Evolutionary conservation across 2,888 invertebrate species (phyloP), one percentile per base, ranked within the genome.

Genomic region (Elysia crispata): DNA sequence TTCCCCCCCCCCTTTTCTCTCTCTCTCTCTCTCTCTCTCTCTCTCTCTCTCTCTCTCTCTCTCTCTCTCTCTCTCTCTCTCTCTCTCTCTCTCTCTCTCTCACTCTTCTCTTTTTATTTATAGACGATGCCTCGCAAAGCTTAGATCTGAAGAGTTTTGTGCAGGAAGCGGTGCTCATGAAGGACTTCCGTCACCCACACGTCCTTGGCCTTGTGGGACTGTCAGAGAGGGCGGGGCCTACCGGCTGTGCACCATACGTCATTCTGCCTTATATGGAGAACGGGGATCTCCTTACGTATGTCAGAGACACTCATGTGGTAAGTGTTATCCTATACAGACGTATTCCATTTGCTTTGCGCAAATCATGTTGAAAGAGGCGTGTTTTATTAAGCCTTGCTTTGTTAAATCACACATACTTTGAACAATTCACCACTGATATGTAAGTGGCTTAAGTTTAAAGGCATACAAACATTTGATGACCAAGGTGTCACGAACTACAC

Each of bases 131-230:
- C 15, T 64, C 74, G 6, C 80, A 82, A 64, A 73, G 49, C 80
- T 78, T 83, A n/a, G 81, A 82, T 69, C 54, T 83, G 11, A 64
- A 72, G 33, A 88, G 88, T n/a, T 93, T 93, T 82, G 86, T 93
- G 50, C 89, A 92, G 23, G 93, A 93, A 86, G 93, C 92, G 0
- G 86, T 92, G 72, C 90, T 92, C 72, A 93, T 93, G 93, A 91
- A 91, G 76, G 91, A 92, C 73, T 92, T 93, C 82, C 88, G 92
- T 80, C 93, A 93, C 86, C 87, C 89, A 13, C 92, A 93, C 84
- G 92, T 93, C 11, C 86, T 93, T 15, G 85, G 89, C 6, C 86
- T 93, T 73, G 88, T 92, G 18, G 93, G 93, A 18, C 91, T 93
- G 23, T 41, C 41, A 41, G 41, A 41, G 41, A 41, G 41, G 41